phyloP scores from a whole-genome alignment of 1,140 invertebrate genomes.

The Nasonia giraulti region DNA sequence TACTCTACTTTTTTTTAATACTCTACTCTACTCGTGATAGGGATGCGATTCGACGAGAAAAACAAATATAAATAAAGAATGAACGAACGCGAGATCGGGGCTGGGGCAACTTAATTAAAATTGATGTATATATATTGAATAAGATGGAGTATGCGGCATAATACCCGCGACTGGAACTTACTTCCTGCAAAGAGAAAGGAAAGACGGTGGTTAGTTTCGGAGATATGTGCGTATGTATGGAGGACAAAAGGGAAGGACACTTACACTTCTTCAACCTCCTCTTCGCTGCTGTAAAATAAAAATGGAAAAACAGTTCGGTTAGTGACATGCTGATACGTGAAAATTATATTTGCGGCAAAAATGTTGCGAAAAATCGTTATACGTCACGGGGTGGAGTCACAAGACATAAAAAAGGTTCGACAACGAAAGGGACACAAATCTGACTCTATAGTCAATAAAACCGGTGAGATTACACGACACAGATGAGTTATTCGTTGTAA shows the following conservation, averaged over 20 bases:
- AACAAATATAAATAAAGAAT: too few relatives aligned
- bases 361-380: neutral
- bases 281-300: conserved; percentile 69
- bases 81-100: too few relatives aligned
- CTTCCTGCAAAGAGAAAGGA: conserved; percentile 68
- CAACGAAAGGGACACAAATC: too few relatives aligned
- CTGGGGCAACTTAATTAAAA: neutral
- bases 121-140: neutral
- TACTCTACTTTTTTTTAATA: too few relatives aligned
- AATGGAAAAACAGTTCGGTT: conserved; percentile 60
- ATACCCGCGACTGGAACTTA: conserved; percentile 62
- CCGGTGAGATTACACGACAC: neutral
- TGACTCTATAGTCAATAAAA: too few relatives aligned
- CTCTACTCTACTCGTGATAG: too few relatives aligned
- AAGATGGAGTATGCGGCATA: conserved; percentile 16
- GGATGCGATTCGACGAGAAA: too few relatives aligned
- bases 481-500: neutral
- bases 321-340: conserved; percentile 48
- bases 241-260: conserved; percentile 52
- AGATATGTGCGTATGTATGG: neutral
- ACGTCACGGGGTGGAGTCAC: too few relatives aligned
- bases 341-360: neutral
- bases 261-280: conserved; percentile 73
- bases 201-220: conserved; percentile 26
- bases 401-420: too few relatives aligned